Evolutionary conservation across 2,888 invertebrate species (phyloP), one percentile per base, ranked within the genome.

Genomic region (Mesodorylaimus sp.): DNA sequence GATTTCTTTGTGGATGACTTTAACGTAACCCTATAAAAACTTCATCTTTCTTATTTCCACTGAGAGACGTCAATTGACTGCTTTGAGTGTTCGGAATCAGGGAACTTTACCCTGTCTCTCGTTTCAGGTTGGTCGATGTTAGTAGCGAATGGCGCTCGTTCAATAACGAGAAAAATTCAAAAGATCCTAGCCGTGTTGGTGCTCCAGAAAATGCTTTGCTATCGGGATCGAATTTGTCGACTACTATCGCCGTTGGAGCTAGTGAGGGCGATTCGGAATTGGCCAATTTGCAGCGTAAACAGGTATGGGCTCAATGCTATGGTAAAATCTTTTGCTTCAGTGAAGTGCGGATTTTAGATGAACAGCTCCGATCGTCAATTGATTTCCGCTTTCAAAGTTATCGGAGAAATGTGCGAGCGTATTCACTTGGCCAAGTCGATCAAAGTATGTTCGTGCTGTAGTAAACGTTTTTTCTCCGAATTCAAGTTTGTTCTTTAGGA

Each of bases 111-210:
- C n/a, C n/a, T n/a, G n/a, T n/a, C n/a, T n/a, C n/a, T n/a, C n/a
- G n/a, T n/a, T 55, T 29, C 68, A 88, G 93, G 66, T 89, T 97
- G 1, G 91, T 99, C 57, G 97, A 99, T 71, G 97, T 99, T n/a
- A 93, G 97, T 32, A 93, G 95, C 2, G 97, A 99, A 71, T 99
- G 97, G 97, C 77, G 97, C 67, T 97, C 95, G 52, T 99, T 99
- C 70, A 91, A 89, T 64, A 97, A 95, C 68, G 97, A 99, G 66
- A 93, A 91, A 65, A 80, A 82, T 48, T 84, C 87, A 7, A 86
- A 85, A 0, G 97, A 99, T 70, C 93, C 95, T 2, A 91, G 91
- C 71, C 91, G 97, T 82, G 97, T 99, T 55, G 97, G 97, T 74
- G 93, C 93, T 0, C 88, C 95, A 0, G 97, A 99, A 62, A 99